phyloP scores from a whole-genome alignment of 2,888 invertebrate genomes.

The Patella caerulea region DNA sequence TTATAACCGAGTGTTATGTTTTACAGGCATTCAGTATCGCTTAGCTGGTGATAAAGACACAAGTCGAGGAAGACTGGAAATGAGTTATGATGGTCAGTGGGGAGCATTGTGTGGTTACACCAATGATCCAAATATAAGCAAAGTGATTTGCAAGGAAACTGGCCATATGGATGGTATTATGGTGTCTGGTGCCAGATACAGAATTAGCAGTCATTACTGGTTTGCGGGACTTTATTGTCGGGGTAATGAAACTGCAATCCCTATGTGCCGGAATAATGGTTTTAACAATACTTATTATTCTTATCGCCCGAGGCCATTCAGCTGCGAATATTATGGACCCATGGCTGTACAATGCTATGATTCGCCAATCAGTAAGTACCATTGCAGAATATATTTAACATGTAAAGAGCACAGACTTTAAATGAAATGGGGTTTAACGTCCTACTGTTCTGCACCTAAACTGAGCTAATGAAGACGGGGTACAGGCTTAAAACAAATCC shows the following conservation, averaged over 20 bases:
- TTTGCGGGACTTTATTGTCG: conserved; percentile 46
- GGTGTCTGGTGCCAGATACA: conserved; percentile 36
- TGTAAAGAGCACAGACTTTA: too few relatives aligned
- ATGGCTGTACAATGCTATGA: conserved; percentile 52
- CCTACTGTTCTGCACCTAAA: too few relatives aligned
- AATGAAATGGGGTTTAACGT: too few relatives aligned
- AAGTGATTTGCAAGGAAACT: conserved; percentile 50
- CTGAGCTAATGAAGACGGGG: too few relatives aligned
- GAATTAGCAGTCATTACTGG: conserved; percentile 46
- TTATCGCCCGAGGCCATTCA: not conserved
- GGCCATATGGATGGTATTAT: conserved; percentile 32
- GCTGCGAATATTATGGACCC: conserved; percentile 23
- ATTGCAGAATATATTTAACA: too few relatives aligned
- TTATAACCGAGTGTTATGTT: too few relatives aligned
- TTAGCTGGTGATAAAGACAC: conserved; percentile 40
- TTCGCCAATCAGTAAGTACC: too few relatives aligned
- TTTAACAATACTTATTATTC: conserved; percentile 45
- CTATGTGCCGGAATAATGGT: conserved; percentile 50
- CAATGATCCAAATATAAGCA: conserved; percentile 50
- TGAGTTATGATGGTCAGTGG: conserved; percentile 50
- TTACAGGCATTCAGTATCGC: conserved; percentile 43
- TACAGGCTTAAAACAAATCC: too few relatives aligned
- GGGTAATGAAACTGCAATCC: conserved; percentile 47
- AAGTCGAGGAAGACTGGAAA: conserved; percentile 52
- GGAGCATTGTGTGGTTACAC: conserved; percentile 56